Evolutionary conservation across 2,113 vertebrate genomes (phyloP).

Genomic region (Tringa solitaria): DNA sequence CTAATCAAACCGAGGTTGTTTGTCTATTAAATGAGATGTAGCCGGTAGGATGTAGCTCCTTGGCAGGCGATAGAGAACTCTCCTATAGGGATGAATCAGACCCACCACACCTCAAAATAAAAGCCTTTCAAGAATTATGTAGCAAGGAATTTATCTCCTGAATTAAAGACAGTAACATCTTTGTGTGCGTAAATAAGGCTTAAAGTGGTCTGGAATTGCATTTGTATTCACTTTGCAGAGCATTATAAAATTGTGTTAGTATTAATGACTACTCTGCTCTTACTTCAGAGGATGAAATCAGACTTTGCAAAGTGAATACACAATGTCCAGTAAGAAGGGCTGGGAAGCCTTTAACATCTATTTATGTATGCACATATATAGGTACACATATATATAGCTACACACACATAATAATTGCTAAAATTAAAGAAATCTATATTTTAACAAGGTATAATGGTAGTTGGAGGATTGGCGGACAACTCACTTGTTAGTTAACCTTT

Average conservation of each 20-base stretch:
- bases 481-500: not conserved
- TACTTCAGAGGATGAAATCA: not conserved
- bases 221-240: not conserved
- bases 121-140: slow-evolving; percentile 5
- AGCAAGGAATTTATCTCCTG: not conserved
- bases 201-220: not conserved
- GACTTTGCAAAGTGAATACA: not conserved
- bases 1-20: not conserved
- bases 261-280: not conserved
- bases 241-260: not conserved
- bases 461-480: not conserved
- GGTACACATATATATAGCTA: rapidly evolving
- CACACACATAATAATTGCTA: not conserved
- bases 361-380: not conserved
- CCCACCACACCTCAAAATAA: not conserved
- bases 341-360: not conserved
- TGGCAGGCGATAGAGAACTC: not conserved
- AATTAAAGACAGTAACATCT: not conserved
- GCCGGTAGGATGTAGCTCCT: not conserved
- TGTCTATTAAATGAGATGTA: not conserved
- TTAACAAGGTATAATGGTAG: not conserved
- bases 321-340: not conserved
- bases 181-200: not conserved
- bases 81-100: not conserved
- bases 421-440: not conserved